Evolutionary conservation across 2,113 vertebrate species (phyloP), one percentile per base, ranked within the genome.

Genomic region (Rhinoptilus africanus): DNA sequence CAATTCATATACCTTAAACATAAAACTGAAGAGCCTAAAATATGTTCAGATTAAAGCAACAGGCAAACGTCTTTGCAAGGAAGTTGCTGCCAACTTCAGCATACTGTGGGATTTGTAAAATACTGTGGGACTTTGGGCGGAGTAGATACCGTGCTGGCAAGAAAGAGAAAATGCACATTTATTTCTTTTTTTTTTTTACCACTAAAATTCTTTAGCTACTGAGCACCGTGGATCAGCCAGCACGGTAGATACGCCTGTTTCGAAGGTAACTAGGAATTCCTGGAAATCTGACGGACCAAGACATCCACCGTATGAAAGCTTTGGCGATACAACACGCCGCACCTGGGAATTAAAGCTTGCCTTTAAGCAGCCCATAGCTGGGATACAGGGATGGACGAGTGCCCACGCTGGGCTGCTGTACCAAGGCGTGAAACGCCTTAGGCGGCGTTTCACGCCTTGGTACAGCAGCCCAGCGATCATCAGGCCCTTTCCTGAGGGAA

Each of bases 401-500:
- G 35, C 59, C 22, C 23, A 37, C 6, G 59, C 59, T 60, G 59
- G 59, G n/a, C 22, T 60, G n/a, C n/a, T 60, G n/a, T 37, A 35
- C 57, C 57, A 9, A n/a, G 57, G 34, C 22, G 34, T 59, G 57
- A 59, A 59, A 59, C 56, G 13, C 57, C 32, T 1, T 3, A 9
- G 54, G 16, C 54, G 56, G 20, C 20, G 57, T 59, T 59, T 59
- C 57, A 59, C 34, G 34, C 57, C 57, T 22, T 14, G 34, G 34
- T n/a, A 59, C 34, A 59, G 57, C 57, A 37, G 24, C 60, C 37
- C 60, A 63, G 37, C 60, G 26, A 27, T 62, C 56, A 13, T 0
- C 30, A 0, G 3, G 26, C 1, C n/a, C 48, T n/a, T 4, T 1
- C 19, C 28, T 9, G 9, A 0, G 6, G 17, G 50, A 22, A 35